Evolutionary conservation across 2,888 invertebrate species (phyloP).

Genomic region (Aphodius sticticus): DNA sequence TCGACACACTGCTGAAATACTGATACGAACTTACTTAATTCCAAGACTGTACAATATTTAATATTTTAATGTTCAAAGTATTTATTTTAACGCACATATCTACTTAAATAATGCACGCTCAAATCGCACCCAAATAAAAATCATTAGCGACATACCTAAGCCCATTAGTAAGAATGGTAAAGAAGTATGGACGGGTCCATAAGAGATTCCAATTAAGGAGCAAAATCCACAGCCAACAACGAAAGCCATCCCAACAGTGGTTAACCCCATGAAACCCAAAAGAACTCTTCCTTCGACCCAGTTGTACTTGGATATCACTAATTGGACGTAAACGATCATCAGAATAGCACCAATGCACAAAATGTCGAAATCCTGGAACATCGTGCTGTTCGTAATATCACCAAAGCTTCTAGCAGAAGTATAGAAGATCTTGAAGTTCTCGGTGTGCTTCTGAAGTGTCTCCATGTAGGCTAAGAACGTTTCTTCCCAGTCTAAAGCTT

Average conservation of each 20-base stretch:
- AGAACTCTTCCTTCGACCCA: conserved; percentile 77
- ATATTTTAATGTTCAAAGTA: too few relatives aligned
- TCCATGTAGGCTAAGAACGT: conserved; percentile 63
- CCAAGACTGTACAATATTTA: too few relatives aligned
- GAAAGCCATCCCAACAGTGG: conserved; percentile 78
- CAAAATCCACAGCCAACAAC: conserved; percentile 76
- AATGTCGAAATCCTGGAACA: conserved; percentile 78
- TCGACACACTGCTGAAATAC: too few relatives aligned
- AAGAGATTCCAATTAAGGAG: conserved; percentile 74
- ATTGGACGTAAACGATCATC: conserved; percentile 78
- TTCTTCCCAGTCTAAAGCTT: conserved; percentile 69
- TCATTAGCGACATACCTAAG: conserved; percentile 58
- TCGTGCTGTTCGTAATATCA: conserved; percentile 74
- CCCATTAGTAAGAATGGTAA: conserved; percentile 84
- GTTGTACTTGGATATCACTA: conserved; percentile 77
- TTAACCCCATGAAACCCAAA: conserved; percentile 72
- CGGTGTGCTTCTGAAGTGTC: conserved; percentile 52
- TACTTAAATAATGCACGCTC: too few relatives aligned
- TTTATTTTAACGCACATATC: too few relatives aligned
- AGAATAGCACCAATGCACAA: conserved; percentile 71
- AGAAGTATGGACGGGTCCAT: conserved; percentile 84
- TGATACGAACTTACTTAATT: too few relatives aligned
- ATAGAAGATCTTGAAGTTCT: conserved; percentile 64
- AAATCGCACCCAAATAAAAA: too few relatives aligned
- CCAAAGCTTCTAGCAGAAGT: conserved; percentile 75